Evolutionary conservation across 2,797 vertebrate species (phyloP), one percentile per base, ranked within the genome.

Genomic region (Peromyscus attwateri): DNA sequence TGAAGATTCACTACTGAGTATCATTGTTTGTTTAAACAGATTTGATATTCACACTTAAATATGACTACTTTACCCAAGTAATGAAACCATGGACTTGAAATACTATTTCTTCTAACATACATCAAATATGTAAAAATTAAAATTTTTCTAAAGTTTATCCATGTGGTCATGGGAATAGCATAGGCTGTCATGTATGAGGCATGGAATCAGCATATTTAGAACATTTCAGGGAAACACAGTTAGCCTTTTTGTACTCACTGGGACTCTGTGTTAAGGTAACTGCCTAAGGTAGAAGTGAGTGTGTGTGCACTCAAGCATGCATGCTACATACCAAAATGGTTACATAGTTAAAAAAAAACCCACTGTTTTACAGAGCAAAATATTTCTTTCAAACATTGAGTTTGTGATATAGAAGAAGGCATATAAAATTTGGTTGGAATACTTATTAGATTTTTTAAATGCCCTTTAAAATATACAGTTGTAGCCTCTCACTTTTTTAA

Each of bases 1-100:
- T 95, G n/a, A 43, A 80, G 57, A 55, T 11, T 3, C 4, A 87
- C 27, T 81, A 90, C 66, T 92, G 17, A 66, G 91, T 84, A 76
- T 4, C 64, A 89, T 66, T 84, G 37, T 71, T 79, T 55, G 73
- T 96, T 93, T 75, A 92, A 93, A 34, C 79, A 91, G 27, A 87
- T n/a, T 79, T 27, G 29, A 16, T 79, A 91, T 84, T 84, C 62
- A 8, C 84, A 87, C 29, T 89, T 77, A 91, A 90, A 71, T 88
- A 90, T 79, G 3, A 70, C 23, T 73, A 52, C 10, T 62, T 85
- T 68, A 80, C 0, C 3, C 70, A 81, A 83, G 25, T 13, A 71
- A 76, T 80, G 10, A 89, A 92, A 81, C 91, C 68, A 49, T 75
- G 9, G 52, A 91, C 77, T 68, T 55, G 40, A 88, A 43, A 12